Evolutionary conservation across 2,888 invertebrate genomes (phyloP).

Genomic region (Drosophila vallismaia): DNA sequence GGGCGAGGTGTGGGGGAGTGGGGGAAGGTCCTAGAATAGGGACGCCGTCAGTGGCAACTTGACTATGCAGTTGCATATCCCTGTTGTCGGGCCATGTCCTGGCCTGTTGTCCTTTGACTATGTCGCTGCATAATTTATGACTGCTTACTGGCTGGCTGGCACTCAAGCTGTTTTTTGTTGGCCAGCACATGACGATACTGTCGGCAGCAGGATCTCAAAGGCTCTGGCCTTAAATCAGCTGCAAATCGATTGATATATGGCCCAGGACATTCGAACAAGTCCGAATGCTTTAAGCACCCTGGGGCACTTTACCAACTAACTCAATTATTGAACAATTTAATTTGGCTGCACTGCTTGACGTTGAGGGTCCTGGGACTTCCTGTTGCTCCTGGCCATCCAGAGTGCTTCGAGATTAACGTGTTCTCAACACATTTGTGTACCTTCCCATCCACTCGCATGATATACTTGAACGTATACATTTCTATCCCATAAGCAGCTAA

Average conservation of each 20-base stretch:
- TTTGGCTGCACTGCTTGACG: constrained; percentile 37
- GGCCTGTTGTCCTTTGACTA: constrained; percentile 69
- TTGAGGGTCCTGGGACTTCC: constrained; percentile 34
- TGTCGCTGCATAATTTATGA: constrained; percentile 78
- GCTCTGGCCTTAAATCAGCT: constrained; percentile 59
- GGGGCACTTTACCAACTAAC: constrained; percentile 53
- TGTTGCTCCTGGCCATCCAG: constrained; percentile 44
- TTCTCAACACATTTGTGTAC: constrained; percentile 30
- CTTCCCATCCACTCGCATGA: constrained; percentile 6
- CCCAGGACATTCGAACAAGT: constrained; percentile 38
- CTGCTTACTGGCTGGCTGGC: constrained; percentile 64
- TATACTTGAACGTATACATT: constrained; percentile 9
- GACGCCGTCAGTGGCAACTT: constrained; percentile 50
- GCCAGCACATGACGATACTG: constrained; percentile 15
- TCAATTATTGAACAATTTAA: constrained; percentile 72
- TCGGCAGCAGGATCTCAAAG: constrained; percentile 16
- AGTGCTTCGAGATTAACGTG: constrained; percentile 61
- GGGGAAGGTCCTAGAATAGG: not conserved
- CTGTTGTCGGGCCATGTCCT: constrained; percentile 40
- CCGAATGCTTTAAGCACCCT: constrained; percentile 56
- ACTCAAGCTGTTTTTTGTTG: constrained; percentile 61
- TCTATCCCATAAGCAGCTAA: constrained; percentile 54
- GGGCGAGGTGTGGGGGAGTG: not conserved
- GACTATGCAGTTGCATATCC: constrained; percentile 55
- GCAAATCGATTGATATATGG: constrained; percentile 55